Base-by-base conservation (phyloP, 1,140 invertebrate genomes). In the Parapsyche elsis region DNA sequence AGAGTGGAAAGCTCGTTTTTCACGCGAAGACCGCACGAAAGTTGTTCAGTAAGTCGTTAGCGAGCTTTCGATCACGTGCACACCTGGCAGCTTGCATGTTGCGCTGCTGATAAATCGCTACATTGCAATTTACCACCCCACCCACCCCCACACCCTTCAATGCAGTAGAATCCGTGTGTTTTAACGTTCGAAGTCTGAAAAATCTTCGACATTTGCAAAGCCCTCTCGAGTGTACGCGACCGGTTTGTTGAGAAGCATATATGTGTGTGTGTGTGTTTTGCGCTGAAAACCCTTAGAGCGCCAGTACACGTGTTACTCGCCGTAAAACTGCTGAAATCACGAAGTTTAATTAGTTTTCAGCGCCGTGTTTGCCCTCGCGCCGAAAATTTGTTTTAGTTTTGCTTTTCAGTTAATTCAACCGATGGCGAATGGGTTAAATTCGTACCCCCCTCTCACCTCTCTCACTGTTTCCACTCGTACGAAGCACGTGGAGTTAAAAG, bases 281-380 rank as follows among this genome's bases (percentile, higher is more conserved):
- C 30, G n/a, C n/a, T n/a, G 49, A 53, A 53, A 53, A 16, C 49
- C 49, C 16, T 53, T 53, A 53, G 16, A 53, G 16, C 49, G 10
- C 49, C 49, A 10, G 12, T 16, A 16, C 16, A 53, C 49, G 49
- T 53, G 12, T 53, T 12, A 53, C 71, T 78, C 71, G 59, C 70
- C 4, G 67, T 12, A 53, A 67, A 70, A 71, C 44, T 67, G 78
- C 78, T 74, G 78, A 73, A 79, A 79, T 79, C 71, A 46, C 78
- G 57, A 70, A 80, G 79, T 80, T 80, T 80, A 80, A 80, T 80
- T 80, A 75, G 79, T 80, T 80, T 80, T 73, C 73, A 80, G 79
- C 45, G 59, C 64, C n/a, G 44, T 80, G 79, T 76, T 80, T 76
- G 70, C 78, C 70, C 16, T 26, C 67, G 30, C 30, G 21, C 61